Conservation (phyloP, 2,888 invertebrate genomes). For the Pandemis cinnamomeana region DNA sequence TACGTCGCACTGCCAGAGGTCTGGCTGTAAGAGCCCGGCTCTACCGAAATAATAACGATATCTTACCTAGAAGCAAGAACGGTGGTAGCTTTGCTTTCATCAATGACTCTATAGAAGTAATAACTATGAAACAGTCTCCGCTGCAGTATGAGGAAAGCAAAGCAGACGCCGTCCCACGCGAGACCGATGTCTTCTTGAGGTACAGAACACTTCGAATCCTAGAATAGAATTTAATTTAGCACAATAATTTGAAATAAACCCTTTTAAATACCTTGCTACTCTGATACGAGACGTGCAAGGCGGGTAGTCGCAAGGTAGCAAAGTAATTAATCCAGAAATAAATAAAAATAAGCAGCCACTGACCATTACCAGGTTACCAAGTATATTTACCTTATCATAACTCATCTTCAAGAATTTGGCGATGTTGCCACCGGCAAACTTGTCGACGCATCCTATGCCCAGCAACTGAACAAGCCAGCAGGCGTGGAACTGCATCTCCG, state of each 20-base stretch:
- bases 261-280: too few relatives aligned
- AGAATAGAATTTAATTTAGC: slow-evolving; percentile 34
- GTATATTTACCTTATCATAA: not conserved
- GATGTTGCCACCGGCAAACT: slow-evolving; percentile 84
- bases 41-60: not conserved
- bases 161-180: slow-evolving; percentile 98
- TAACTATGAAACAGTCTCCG: slow-evolving; percentile 96
- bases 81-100: slow-evolving; percentile 97
- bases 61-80: slow-evolving; percentile 95
- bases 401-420: slow-evolving; percentile 72
- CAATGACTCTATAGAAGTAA: slow-evolving; percentile 98
- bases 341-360: too few relatives aligned
- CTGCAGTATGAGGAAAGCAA: slow-evolving; percentile 96
- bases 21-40: too few relatives aligned
- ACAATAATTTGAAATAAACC: too few relatives aligned
- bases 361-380: too few relatives aligned
- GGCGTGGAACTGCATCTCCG: slow-evolving; percentile 82
- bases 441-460: slow-evolving; percentile 95
- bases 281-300: too few relatives aligned
- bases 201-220: slow-evolving; percentile 85
- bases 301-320: too few relatives aligned
- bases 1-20: too few relatives aligned
- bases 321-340: too few relatives aligned
- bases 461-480: slow-evolving; percentile 94
- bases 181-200: slow-evolving; percentile 94